Conservation (phyloP, 2,797 vertebrate genomes). For the Halcyon leucocephala region DNA sequence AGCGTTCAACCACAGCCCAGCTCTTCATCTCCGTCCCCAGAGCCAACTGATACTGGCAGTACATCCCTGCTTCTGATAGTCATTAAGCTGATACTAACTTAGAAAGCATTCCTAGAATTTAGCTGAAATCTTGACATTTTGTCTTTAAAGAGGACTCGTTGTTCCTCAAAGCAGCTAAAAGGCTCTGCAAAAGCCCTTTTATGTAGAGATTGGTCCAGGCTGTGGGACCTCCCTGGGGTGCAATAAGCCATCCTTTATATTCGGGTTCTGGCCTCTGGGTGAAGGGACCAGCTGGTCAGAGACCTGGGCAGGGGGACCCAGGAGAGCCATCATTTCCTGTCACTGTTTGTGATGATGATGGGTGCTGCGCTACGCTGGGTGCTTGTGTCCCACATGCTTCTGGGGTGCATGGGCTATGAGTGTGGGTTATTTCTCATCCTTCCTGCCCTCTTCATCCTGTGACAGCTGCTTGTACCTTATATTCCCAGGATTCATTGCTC, state of each 20-base stretch:
- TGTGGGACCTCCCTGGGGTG: background rate
- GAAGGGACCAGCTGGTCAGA: background rate
- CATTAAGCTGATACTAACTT: background rate
- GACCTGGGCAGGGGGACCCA: background rate
- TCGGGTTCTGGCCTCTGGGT: background rate
- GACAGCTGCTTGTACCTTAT: background rate
- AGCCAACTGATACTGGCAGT: background rate
- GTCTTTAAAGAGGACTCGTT: background rate
- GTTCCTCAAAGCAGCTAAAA: background rate
- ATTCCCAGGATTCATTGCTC: background rate
- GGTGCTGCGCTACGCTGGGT: background rate
- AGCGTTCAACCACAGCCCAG: background rate
- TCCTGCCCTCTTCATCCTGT: background rate
- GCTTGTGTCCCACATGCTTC: background rate
- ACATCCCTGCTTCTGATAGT: background rate
- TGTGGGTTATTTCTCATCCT: background rate
- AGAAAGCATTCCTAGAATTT: background rate
- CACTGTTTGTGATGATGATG: rapidly evolving
- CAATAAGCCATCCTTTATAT: background rate
- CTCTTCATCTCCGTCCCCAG: background rate
- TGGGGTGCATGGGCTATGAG: rapidly evolving
- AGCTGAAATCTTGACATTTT: background rate
- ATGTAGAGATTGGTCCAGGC: background rate
- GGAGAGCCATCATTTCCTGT: background rate
- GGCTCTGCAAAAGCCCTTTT: background rate